phyloP scores from a whole-genome alignment of 2,797 vertebrate species.

The Lacerta viridis region DNA sequence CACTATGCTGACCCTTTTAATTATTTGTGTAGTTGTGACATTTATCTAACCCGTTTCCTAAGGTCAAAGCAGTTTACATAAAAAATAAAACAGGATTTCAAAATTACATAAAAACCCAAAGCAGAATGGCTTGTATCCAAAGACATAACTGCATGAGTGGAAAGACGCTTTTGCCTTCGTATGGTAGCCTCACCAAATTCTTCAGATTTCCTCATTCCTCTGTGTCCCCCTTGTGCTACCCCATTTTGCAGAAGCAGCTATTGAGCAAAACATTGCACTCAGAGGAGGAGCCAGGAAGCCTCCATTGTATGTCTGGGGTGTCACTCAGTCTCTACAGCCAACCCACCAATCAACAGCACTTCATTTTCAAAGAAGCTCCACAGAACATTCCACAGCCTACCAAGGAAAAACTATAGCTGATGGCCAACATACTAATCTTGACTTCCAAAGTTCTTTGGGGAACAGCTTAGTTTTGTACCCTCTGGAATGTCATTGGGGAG shows the following conservation, averaged over 20 bases:
- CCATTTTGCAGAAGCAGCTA: too few relatives aligned
- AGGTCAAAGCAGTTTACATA: not conserved
- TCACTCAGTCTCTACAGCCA: not conserved
- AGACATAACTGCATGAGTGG: too few relatives aligned
- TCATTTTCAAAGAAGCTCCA: not conserved
- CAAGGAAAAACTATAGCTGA: not conserved
- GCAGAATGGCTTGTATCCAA: too few relatives aligned
- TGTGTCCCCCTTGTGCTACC: too few relatives aligned
- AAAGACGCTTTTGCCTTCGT: too few relatives aligned
- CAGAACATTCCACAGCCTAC: not conserved
- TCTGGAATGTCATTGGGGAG: not conserved
- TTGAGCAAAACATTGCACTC: too few relatives aligned
- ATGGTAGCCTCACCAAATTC: too few relatives aligned
- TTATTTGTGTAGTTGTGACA: not conserved
- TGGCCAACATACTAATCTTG: not conserved
- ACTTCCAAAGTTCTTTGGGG: not conserved
- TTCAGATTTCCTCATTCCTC: too few relatives aligned
- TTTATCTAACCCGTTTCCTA: not conserved
- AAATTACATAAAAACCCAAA: not conserved
- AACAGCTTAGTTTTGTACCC: not conserved
- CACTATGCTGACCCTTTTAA: not conserved
- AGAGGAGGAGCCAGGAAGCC: too few relatives aligned
- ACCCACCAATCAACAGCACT: not conserved
- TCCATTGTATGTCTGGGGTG: not conserved
- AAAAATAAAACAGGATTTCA: not conserved